Percentiles rank a stretch among this genome's conserved stretches.
Conservation (phyloP, 2,888 invertebrate species). For the Xanthorhoe designata region DNA sequence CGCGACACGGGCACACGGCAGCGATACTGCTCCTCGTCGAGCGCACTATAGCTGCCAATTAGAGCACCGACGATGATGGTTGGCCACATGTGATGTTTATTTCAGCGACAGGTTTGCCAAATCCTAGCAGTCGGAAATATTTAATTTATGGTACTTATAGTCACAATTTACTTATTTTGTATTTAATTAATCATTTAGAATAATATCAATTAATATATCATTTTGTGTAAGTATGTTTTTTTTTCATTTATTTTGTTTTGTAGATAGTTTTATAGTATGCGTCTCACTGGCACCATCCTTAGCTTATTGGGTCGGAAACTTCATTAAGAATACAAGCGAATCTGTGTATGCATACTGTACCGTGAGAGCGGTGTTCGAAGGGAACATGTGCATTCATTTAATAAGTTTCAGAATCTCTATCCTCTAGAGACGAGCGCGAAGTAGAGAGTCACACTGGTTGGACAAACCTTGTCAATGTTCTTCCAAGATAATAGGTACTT, state of each 20-base stretch:
- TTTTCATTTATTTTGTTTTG: background rate
- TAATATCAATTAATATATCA: background rate
- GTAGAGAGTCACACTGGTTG: background rate
- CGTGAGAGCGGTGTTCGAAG: constrained; percentile 21
- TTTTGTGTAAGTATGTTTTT: too few species aligned
- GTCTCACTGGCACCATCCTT: constrained; percentile 1
- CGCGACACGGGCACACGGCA: constrained; percentile 31
- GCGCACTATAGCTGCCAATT: constrained; percentile 31
- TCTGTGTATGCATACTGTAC: constrained; percentile 27
- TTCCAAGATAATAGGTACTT: too few species aligned
- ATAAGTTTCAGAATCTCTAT: constrained; percentile 14
- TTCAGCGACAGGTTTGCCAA: constrained; percentile 7
- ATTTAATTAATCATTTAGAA: too few species aligned
- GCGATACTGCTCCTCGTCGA: constrained; percentile 30
- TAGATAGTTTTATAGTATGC: background rate
- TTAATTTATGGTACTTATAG: background rate
- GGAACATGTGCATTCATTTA: constrained; percentile 19
- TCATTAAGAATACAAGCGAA: constrained; percentile 1
- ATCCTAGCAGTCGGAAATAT: background rate
- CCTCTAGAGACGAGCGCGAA: background rate
- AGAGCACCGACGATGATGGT: constrained; percentile 11
- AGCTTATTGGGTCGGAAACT: constrained; percentile 4
- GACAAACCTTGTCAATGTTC: too few species aligned
- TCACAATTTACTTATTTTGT: too few species aligned
- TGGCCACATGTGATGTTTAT: constrained; percentile 23